Conservation (phyloP, 2,888 invertebrate genomes). For the Uropetala carovei region DNA sequence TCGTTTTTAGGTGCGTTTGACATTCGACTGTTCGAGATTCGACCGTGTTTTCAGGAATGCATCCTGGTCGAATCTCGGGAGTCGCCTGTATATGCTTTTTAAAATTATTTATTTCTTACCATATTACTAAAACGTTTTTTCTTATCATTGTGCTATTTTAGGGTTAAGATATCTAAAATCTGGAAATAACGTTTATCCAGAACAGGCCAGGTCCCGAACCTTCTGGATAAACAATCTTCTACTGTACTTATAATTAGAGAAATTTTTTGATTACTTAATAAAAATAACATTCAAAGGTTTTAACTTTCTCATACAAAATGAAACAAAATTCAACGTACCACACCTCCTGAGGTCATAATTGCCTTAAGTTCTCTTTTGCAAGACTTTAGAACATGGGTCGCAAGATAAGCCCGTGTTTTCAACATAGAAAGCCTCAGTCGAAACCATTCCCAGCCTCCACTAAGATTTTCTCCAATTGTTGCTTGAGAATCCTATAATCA, state of each 20-base stretch:
- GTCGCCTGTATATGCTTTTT: too few relatives aligned
- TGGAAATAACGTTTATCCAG: too few relatives aligned
- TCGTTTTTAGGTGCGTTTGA: too few relatives aligned
- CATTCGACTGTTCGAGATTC: too few relatives aligned
- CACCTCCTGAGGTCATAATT: slow-evolving; percentile 75
- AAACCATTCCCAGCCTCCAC: slow-evolving; percentile 72
- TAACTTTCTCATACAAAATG: background rate
- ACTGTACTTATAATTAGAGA: background rate
- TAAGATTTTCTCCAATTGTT: slow-evolving; percentile 27
- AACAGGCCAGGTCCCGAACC: too few relatives aligned
- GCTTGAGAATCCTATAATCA: slow-evolving; percentile 35
- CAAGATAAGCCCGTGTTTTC: slow-evolving; percentile 80
- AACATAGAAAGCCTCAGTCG: slow-evolving; percentile 78
- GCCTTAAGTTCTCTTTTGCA: slow-evolving; percentile 76
- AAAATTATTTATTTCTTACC: too few relatives aligned
- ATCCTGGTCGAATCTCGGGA: too few relatives aligned
- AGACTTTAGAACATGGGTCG: slow-evolving; percentile 77
- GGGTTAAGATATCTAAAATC: too few relatives aligned
- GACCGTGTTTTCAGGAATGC: too few relatives aligned
- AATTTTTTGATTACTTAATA: background rate
- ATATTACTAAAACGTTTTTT: too few relatives aligned
- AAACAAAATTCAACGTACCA: slow-evolving; percentile 72
- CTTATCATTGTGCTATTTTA: too few relatives aligned
- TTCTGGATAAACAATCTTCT: too few relatives aligned
- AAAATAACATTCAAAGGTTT: background rate